phyloP scores from a whole-genome alignment of 2,888 invertebrate genomes.

The Epsilonema sp. region DNA sequence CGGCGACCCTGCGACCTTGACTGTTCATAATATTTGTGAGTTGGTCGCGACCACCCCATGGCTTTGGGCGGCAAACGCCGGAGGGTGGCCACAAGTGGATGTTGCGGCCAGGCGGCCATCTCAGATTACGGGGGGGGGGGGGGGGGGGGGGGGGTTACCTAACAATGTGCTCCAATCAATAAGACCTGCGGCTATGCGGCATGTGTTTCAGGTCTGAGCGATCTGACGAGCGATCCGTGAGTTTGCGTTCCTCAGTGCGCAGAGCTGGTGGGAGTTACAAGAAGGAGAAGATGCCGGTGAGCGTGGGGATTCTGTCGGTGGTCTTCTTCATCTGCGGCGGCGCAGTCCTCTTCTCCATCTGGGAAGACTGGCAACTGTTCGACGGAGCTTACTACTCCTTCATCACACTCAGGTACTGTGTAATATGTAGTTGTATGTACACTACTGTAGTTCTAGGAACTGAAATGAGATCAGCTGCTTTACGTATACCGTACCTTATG shows the following conservation, averaged over 20 bases:
- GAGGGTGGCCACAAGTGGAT: no score
- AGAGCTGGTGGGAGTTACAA: background rate
- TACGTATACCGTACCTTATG: background rate
- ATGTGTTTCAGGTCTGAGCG: conserved; percentile 12
- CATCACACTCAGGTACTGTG: conserved; percentile 8
- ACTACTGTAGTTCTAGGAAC: conserved; percentile 5
- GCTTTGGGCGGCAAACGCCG: no score
- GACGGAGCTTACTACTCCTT: conserved; percentile 11
- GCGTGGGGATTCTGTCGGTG: conserved; percentile 9
- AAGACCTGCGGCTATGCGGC: no score
- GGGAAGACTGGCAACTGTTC: conserved; percentile 11
- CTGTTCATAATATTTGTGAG: no score
- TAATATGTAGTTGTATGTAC: no score
- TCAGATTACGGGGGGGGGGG: no score
- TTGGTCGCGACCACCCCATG: no score
- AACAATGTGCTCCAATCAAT: no score
- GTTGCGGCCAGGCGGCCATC: no score
- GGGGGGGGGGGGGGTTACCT: no score
- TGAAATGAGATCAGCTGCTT: background rate
- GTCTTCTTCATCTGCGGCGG: conserved; percentile 9
- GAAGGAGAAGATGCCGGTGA: conserved; percentile 10
- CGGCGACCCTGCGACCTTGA: no score
- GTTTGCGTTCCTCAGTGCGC: conserved; percentile 19
- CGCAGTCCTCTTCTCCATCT: conserved; percentile 9
- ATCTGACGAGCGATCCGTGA: conserved; percentile 24